Evolutionary conservation across 2,113 vertebrate genomes (phyloP), one percentile per base, ranked within the genome.

Genomic region (Egretta garzetta): DNA sequence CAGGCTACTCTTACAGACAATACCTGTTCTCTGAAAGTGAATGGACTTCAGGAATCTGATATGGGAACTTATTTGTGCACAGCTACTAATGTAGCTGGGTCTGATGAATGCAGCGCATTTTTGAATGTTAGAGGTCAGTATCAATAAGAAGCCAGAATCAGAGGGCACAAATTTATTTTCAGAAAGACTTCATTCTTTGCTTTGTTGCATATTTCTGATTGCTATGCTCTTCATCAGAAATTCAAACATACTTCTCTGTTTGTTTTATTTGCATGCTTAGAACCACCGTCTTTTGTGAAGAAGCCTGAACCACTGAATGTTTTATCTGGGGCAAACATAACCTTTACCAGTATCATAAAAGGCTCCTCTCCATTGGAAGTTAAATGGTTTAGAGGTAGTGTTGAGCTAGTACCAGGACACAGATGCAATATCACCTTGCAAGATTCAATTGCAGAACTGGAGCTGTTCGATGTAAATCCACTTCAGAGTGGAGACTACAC

Each of bases 341-440:
- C 96, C 0, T 99, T 99, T 97, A 98, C 98, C 62, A 98, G 99
- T 80, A 98, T 99, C 55, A 97, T 99, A 74, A 99, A 98, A 97
- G 99, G 99, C 95, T 99, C 99, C 30, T 94, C 98, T 66, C 99
- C 99, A 23, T 70, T 99, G 90, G 99, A 98, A 92, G 98, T 99
- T 71, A 99, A 99, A 93, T 99, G 99, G 99, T 99, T 99, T 98
- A 99, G 98, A 98, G 99, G 99, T 87, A 98, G 98, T 47, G 98
- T 98, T 95, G 99, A 99, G 92, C 97, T 99, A 32, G 66, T 98
- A 66, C 83, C 98, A 22, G 99, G 99, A 76, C 95, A 91, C 47
- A 98, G 92, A 24, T 99, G 98, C 96, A 97, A 83, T 75, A 99
- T 99, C 96, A 98, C 98, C 62, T 97, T 99, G 95, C 98, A 98